These are phyloP conservation scores for Thymelicus acteon DNA, from an alignment of 2,888 invertebrate genomes.

Conservation along the genomic window DNA sequence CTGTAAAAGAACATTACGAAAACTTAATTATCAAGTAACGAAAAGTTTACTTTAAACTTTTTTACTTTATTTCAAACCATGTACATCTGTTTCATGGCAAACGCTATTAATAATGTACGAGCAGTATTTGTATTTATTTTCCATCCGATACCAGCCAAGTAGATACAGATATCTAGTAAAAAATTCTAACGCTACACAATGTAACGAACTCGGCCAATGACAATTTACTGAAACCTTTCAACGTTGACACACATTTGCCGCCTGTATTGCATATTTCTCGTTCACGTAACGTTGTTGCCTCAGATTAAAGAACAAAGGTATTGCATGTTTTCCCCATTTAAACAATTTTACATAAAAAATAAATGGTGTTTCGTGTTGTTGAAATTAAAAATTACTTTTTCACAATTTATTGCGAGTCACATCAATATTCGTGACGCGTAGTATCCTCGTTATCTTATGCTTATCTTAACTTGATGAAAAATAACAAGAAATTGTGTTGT, in stretches of 20 bases:
- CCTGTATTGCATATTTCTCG: conserved; percentile 5
- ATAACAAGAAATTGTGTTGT: conserved; percentile 5
- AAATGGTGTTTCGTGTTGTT: neutral
- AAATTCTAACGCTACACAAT: neutral
- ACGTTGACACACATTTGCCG: conserved; percentile 28
- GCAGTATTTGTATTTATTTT: no score
- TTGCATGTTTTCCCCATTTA: neutral
- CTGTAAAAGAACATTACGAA: no score
- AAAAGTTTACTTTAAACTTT: no score
- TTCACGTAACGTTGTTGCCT: neutral
- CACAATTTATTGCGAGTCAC: neutral
- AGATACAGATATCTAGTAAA: neutral
- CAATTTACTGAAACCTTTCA: conserved; percentile 32
- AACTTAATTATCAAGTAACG: no score
- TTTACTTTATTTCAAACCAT: no score
- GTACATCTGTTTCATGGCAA: no score
- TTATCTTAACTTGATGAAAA: conserved; percentile 13
- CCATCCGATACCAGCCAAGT: neutral
- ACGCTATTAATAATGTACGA: no score
- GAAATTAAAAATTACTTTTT: neutral
- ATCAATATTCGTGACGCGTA: conserved; percentile 4
- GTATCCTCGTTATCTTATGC: neutral
- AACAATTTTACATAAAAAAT: neutral
- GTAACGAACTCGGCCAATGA: conserved; percentile 21
- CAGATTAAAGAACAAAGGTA: no score